A percentile compares a stretch with the other conserved stretches of the same genome.
phyloP scores from a whole-genome alignment of 1,140 invertebrate genomes.

The Drosophila kurseongensis region DNA sequence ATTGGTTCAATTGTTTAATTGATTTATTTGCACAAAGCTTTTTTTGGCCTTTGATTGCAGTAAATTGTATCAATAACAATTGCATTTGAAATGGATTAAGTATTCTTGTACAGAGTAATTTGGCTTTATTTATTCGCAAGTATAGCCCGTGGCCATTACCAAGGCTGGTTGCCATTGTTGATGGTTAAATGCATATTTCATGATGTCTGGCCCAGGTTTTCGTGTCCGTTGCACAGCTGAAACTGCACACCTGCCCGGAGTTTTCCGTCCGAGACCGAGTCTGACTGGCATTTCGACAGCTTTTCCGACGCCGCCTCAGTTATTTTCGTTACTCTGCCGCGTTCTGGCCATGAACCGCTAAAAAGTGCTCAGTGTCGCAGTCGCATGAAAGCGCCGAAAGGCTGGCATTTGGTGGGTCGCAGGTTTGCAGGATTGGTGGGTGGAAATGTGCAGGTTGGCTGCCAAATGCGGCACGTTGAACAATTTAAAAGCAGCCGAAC shows the following conservation, averaged over 20 bases:
- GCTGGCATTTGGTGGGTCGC: not conserved
- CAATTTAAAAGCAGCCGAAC: constrained; percentile 60
- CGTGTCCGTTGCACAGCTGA: constrained; percentile 54
- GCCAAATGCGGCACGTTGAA: constrained; percentile 39
- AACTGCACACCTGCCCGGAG: constrained; percentile 26
- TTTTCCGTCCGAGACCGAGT: constrained; percentile 6
- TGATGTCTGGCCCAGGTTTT: constrained; percentile 46
- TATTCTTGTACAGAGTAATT: constrained; percentile 7
- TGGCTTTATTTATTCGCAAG: constrained; percentile 25
- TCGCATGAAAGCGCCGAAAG: constrained; percentile 44
- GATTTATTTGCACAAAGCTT: constrained; percentile 12
- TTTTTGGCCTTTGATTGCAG: constrained; percentile 4
- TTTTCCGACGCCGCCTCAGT: constrained; percentile 42
- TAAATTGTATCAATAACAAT: constrained; percentile 3
- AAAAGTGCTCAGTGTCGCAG: constrained; percentile 60
- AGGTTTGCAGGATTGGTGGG: constrained; percentile 6
- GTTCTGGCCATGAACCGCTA: constrained; percentile 60
- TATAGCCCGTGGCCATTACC: constrained; percentile 28
- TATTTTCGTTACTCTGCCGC: constrained; percentile 54
- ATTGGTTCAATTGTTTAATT: constrained; percentile 21
- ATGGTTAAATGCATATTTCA: constrained; percentile 71
- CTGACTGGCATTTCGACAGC: constrained; percentile 73
- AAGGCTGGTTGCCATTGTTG: constrained; percentile 43
- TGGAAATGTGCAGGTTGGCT: constrained; percentile 31
- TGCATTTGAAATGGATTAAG: constrained; percentile 22